Percentiles rank a stretch among this genome's conserved stretches.
phyloP scores from a whole-genome alignment of 1,140 invertebrate species.

The Drosophila paulistorum region DNA sequence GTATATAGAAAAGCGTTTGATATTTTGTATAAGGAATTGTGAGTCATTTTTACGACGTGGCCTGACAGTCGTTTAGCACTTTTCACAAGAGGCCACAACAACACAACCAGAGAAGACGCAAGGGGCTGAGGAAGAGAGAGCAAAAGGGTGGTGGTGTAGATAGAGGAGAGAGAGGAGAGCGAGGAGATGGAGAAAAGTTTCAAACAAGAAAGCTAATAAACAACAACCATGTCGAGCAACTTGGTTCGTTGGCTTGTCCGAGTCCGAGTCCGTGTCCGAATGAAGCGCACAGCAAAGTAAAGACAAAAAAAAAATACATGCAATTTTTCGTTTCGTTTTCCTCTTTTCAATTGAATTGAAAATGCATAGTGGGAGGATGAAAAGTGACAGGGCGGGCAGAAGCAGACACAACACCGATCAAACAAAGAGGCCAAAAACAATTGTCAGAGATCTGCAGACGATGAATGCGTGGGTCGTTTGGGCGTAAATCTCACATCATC shows the following conservation, averaged over 20 bases:
- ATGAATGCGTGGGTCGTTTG: neutral
- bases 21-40: slow-evolving; percentile 8
- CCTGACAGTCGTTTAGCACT: slow-evolving; percentile 46
- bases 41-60: slow-evolving; percentile 29
- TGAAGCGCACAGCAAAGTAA: slow-evolving; percentile 1
- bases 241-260: slow-evolving; percentile 12
- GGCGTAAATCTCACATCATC: neutral
- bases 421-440: slow-evolving; percentile 6
- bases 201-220: slow-evolving; percentile 58
- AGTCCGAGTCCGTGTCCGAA: neutral
- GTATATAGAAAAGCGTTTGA: slow-evolving; percentile 1
- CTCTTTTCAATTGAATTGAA: slow-evolving; percentile 60
- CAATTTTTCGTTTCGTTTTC: slow-evolving; percentile 20
- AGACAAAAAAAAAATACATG: slow-evolving; percentile 34
- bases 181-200: slow-evolving; percentile 37
- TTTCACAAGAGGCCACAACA: slow-evolving; percentile 13
- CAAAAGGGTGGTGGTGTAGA: neutral
- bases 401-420: slow-evolving; percentile 15
- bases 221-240: slow-evolving; percentile 25
- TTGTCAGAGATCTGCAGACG: neutral
- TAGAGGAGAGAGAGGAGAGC: neutral
- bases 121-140: too few species aligned
- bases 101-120: neutral
- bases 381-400: neutral
- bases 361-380: slow-evolving; percentile 11